Conservation (phyloP, 2,797 vertebrate species). For the Molossus alvarezi region DNA sequence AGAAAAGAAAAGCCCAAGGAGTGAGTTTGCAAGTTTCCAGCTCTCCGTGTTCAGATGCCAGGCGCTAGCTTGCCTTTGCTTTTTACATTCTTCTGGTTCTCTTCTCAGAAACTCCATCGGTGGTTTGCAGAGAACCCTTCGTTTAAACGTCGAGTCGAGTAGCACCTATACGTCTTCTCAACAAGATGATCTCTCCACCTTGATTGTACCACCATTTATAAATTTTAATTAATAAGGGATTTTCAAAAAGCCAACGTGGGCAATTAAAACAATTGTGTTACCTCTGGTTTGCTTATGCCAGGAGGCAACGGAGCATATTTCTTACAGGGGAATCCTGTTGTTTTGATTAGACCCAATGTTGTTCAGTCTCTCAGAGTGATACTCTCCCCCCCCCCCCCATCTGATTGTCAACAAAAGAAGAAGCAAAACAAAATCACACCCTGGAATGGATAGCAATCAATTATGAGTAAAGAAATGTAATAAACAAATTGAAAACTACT, state of each 20-base stretch:
- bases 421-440: slow-evolving; percentile 35
- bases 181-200: not conserved
- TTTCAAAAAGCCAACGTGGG: not conserved
- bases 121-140: slow-evolving; percentile 51
- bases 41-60: not conserved
- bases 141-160: not conserved
- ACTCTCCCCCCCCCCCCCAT: not conserved
- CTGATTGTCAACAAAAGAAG: not conserved
- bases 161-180: not conserved
- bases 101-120: not conserved
- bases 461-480: slow-evolving; percentile 33
- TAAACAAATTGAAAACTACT: slow-evolving; percentile 12
- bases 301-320: not conserved
- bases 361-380: not conserved
- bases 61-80: not conserved
- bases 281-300: not conserved
- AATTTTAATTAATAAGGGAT: slow-evolving; percentile 34
- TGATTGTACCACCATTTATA: not conserved
- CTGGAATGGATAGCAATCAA: slow-evolving; percentile 49
- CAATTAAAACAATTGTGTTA: not conserved
- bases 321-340: slow-evolving; percentile 24
- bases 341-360: slow-evolving; percentile 12
- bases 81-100: slow-evolving; percentile 7
- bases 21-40: slow-evolving; percentile 71
- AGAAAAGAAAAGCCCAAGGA: slow-evolving; percentile 77